phyloP scores from a whole-genome alignment of 2,797 vertebrate species.

The Basileuterus tristriatus region DNA sequence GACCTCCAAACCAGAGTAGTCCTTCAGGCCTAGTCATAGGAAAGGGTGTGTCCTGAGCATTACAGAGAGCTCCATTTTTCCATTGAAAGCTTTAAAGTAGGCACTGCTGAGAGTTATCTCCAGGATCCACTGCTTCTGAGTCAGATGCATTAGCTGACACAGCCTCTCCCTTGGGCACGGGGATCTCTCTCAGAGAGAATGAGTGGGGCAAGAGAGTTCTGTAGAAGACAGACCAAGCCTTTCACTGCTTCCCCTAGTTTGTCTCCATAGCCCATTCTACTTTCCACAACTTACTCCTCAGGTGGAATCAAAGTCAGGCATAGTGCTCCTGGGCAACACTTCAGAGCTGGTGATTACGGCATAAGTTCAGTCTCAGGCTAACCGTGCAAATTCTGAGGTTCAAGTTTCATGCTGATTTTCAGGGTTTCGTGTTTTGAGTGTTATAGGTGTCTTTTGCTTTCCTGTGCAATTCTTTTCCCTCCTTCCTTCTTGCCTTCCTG shows the following conservation, averaged over 20 bases:
- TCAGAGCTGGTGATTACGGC: not conserved
- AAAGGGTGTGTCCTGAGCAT: not conserved
- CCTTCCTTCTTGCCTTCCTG: not conserved
- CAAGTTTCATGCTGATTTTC: not conserved
- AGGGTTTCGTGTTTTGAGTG: not conserved
- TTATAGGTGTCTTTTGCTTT: not conserved
- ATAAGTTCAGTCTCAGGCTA: not conserved
- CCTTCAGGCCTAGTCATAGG: not conserved
- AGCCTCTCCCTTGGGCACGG: not conserved
- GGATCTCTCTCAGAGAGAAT: not conserved
- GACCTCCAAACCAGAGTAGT: not conserved
- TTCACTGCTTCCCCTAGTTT: not conserved
- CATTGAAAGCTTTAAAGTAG: not conserved
- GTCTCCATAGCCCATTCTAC: not conserved
- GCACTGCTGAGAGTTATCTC: not conserved
- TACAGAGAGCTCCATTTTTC: not conserved
- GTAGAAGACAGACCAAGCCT: not conserved
- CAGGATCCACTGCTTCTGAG: not conserved
- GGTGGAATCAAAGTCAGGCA: not conserved
- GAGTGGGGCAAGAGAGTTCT: not conserved
- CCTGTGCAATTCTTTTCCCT: not conserved
- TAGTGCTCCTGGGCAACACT: not conserved
- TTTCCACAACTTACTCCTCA: not conserved
- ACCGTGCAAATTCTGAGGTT: rapidly evolving
- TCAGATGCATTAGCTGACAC: not conserved